These are phyloP conservation scores for Pachyrhynchus sulphureomaculatus DNA, from an alignment of 1,140 invertebrate species.

Conservation along the genomic window DNA sequence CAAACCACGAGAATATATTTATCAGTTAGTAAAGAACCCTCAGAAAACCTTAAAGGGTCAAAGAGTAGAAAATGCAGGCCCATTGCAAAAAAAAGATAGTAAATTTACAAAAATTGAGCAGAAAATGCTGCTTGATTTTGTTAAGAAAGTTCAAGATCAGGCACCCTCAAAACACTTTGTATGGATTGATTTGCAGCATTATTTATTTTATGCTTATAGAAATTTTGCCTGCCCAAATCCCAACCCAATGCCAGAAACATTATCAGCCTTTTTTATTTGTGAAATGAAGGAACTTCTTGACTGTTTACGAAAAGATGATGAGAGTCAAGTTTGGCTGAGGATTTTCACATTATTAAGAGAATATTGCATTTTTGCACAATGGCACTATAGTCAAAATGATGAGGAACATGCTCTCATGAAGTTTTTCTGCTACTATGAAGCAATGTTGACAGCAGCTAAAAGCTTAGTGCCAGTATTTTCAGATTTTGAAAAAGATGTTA, in stretches of 20 bases:
- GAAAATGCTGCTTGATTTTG: slow-evolving; percentile 39
- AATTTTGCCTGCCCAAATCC: slow-evolving; percentile 40
- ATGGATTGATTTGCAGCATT: slow-evolving; percentile 46
- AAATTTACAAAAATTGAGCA: slow-evolving; percentile 34
- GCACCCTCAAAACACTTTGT: slow-evolving; percentile 34
- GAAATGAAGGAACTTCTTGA: slow-evolving; percentile 40
- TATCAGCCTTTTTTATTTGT: slow-evolving; percentile 36
- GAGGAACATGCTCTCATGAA: slow-evolving; percentile 23
- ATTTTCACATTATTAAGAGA: slow-evolving; percentile 38
- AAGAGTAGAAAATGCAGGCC: slow-evolving; percentile 17
- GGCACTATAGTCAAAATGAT: slow-evolving; percentile 33
- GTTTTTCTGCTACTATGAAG: slow-evolving; percentile 36
- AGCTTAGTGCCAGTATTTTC: slow-evolving; percentile 36
- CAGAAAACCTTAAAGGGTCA: slow-evolving; percentile 23
- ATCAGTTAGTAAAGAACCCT: slow-evolving; percentile 36
- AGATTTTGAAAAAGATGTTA: slow-evolving; percentile 38
- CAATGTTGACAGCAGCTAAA: slow-evolving; percentile 41
- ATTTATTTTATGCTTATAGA: slow-evolving; percentile 44
- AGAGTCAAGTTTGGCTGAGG: slow-evolving; percentile 40
- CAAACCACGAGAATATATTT: slow-evolving; percentile 37
- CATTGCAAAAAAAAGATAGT: slow-evolving; percentile 18
- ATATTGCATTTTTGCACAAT: slow-evolving; percentile 41
- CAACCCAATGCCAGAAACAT: slow-evolving; percentile 27
- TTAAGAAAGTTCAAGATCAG: slow-evolving; percentile 41
- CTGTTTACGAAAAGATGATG: slow-evolving; percentile 35